Base-by-base conservation (phyloP, 1,140 invertebrate genomes). In the Formica exsecta region DNA sequence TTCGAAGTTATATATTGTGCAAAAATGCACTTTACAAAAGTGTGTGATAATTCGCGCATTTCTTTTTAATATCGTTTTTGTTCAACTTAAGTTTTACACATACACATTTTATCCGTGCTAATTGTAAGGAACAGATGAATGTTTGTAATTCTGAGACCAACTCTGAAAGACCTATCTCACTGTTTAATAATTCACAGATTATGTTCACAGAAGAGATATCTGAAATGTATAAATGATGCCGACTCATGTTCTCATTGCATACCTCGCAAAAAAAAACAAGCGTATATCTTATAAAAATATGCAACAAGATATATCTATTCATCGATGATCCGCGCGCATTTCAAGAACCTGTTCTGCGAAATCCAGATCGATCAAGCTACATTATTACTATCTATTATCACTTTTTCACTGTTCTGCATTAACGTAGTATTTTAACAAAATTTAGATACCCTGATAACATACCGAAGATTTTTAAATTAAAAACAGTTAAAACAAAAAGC, bases 121-220 rank as follows among this genome's bases (percentile, higher is more conserved):
- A 48, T 62, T 76, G 16, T 32, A 1, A 29, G 19, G 0, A 76
- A 48, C 13, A n/a, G 44, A 74, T 7, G 19, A 74, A 19, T 13
- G 8, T 29, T 44, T 44, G 9, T 44, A 44, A 2, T 29, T 75
- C 36, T 44, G 41, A 44, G 2, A 13, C 7, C 36, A 11, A 38
- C 8, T 32, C 16, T 54, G 32, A 22, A 4, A 19, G 25, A 2
- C 6, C 6, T 51, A 32, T 9, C 13, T 75, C 13, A 4, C 5
- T 22, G 54, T 11, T 41, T 66, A 76, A 64, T 25, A 3, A 77
- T 77, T n/a, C n/a, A 32, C 16, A 32, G 29, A 76, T 44, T 19
- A 16, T n/a, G 5, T 36, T 36, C 5, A 5, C 16, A 4, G 36
- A 41, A 6, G 1, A 1, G 48, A 54, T 75, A 61, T 61, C 22